Evolutionary conservation across 2,113 vertebrate species (phyloP).

Genomic region (Lepisosteus oculatus): DNA sequence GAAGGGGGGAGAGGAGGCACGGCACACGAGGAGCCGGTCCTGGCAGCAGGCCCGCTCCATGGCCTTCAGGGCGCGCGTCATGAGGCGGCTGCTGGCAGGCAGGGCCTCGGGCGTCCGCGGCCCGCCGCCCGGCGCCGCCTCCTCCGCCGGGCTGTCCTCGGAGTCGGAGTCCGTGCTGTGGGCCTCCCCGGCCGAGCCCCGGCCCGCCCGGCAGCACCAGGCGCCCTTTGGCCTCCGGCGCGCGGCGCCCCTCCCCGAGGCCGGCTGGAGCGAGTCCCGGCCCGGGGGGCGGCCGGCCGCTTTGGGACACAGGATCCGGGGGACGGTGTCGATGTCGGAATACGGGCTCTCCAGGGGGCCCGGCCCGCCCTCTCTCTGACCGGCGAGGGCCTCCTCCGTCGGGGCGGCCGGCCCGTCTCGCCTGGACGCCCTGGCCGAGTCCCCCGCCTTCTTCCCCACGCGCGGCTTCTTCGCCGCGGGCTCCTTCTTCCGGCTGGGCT

Average conservation of each 20-base stretch:
- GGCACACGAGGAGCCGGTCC: constrained; percentile 33
- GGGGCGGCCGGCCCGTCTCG: constrained; percentile 7
- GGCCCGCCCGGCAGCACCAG: constrained; percentile 67
- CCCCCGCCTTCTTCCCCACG: constrained; percentile 51
- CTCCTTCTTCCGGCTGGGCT: constrained; percentile 27
- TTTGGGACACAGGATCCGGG: constrained; percentile 68
- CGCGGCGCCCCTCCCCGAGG: constrained; percentile 48
- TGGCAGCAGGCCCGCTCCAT: constrained; percentile 48
- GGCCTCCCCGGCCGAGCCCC: constrained; percentile 58
- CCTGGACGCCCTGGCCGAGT: constrained; percentile 32
- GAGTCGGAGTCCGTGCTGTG: constrained; percentile 49
- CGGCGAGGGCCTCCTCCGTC: neutral
- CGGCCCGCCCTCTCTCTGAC: constrained; percentile 32
- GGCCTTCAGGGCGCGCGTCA: constrained; percentile 67
- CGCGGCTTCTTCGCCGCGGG: constrained; percentile 50
- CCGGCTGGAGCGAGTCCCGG: constrained; percentile 22
- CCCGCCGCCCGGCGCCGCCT: constrained; percentile 29
- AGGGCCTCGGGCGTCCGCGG: constrained; percentile 49
- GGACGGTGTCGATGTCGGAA: constrained; percentile 65
- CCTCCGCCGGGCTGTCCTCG: constrained; percentile 45
- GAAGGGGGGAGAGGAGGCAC: constrained; percentile 14
- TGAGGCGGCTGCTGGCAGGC: constrained; percentile 64
- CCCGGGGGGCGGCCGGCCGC: constrained; percentile 50
- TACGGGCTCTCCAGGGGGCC: constrained; percentile 53
- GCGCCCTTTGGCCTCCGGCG: constrained; percentile 50